A percentile compares a stretch with the other conserved stretches of the same genome.
These are phyloP conservation scores for Taenaris catops DNA, from an alignment of 2,888 invertebrate species.

Conservation along the genomic window DNA sequence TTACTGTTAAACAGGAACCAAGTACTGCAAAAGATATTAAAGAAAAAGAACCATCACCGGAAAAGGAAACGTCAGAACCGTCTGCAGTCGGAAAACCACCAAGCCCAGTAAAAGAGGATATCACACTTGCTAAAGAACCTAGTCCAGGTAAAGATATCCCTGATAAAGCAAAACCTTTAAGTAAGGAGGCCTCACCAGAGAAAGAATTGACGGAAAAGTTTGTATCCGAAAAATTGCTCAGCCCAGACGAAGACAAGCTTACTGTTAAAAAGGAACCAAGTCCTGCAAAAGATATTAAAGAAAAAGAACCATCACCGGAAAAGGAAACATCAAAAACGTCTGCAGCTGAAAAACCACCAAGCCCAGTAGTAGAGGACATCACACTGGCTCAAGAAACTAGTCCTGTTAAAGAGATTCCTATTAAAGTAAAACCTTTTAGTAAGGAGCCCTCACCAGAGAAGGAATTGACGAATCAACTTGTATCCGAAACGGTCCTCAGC, in stretches of 20 bases:
- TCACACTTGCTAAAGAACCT: no score
- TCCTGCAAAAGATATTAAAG: no score
- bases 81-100: not conserved
- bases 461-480: not conserved
- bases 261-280: not conserved
- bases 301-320: no score
- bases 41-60: slow-evolving; percentile 8
- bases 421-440: not conserved
- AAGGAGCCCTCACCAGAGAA: no score
- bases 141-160: not conserved
- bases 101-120: slow-evolving; percentile 4
- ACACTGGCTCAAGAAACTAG: no score
- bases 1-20: no score
- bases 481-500: no score
- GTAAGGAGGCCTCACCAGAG: not conserved
- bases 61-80: not conserved
- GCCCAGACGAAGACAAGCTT: not conserved
- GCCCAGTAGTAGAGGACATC: no score
- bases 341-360: no score
- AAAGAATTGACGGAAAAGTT: not conserved
- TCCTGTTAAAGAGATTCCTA: no score
- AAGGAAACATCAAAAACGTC: no score
- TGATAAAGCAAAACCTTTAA: not conserved
- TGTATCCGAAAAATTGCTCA: not conserved
- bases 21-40: not conserved